phyloP scores from a whole-genome alignment of 2,113 vertebrate species.

The Malurus cyaneus region DNA sequence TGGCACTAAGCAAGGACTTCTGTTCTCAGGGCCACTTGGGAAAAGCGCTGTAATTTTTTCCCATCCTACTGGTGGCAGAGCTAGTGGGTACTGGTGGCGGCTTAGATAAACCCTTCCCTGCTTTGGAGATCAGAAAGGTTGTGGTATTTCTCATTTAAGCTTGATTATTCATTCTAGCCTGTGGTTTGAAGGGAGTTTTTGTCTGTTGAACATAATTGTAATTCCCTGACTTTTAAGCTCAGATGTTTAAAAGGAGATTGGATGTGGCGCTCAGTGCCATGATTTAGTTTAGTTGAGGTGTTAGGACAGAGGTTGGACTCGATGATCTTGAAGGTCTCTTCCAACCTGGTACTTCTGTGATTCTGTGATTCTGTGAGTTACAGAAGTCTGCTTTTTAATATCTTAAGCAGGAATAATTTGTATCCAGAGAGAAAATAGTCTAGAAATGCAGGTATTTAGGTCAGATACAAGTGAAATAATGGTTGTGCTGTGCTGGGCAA shows the following conservation, averaged over 20 bases:
- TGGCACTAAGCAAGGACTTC: background rate
- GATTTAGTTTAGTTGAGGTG: too few relatives aligned
- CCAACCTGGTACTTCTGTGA: too few relatives aligned
- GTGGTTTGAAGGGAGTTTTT: background rate
- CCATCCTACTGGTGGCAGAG: background rate
- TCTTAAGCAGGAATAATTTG: background rate
- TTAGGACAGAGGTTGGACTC: too few relatives aligned
- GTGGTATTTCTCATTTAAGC: background rate
- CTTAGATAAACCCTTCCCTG: background rate
- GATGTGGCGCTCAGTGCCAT: too few relatives aligned
- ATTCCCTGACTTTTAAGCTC: background rate
- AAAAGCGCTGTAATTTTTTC: background rate
- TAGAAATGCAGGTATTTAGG: background rate
- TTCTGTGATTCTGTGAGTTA: too few relatives aligned
- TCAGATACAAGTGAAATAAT: background rate
- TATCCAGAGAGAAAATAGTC: background rate
- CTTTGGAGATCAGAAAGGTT: background rate
- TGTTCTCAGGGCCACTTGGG: background rate
- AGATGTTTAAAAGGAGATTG: too few relatives aligned
- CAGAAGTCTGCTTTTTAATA: background rate
- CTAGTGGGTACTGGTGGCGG: background rate
- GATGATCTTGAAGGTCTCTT: too few relatives aligned
- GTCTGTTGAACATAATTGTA: background rate
- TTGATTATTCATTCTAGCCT: rapidly evolving
- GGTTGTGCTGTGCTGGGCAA: background rate